Evolutionary conservation across 2,113 vertebrate species (phyloP).

Genomic region (Notarius lentiginosus): DNA sequence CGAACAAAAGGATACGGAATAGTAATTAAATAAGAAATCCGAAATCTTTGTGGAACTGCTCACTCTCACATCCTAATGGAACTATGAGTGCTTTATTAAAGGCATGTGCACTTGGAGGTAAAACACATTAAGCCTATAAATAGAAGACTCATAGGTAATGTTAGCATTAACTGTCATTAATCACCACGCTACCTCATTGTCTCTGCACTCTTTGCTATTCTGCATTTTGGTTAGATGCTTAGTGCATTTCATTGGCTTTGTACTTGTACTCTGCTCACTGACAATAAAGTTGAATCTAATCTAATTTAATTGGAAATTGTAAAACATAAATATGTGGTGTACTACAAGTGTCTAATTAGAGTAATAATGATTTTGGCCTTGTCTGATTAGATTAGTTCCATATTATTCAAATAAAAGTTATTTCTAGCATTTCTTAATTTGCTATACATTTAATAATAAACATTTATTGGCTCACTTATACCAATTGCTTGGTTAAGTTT

Average conservation of each 20-base stretch:
- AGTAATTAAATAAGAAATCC: background rate
- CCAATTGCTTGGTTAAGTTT: background rate
- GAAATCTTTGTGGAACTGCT: background rate
- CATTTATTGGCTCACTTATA: background rate
- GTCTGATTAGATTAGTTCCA: background rate
- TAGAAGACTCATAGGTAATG: background rate
- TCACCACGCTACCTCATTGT: background rate
- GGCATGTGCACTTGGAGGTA: background rate
- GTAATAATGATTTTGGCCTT: background rate
- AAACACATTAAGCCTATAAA: background rate
- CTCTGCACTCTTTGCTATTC: background rate
- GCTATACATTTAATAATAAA: background rate
- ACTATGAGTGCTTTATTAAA: background rate
- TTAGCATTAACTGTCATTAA: background rate
- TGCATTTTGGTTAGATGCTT: background rate
- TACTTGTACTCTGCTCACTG: too few relatives aligned
- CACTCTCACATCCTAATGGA: background rate
- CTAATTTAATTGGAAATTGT: background rate
- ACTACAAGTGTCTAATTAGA: background rate
- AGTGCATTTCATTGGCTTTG: too few relatives aligned
- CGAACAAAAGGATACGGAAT: background rate
- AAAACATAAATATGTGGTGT: background rate
- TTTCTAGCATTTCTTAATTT: background rate
- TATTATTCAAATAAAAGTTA: background rate
- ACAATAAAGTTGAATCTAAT: background rate